Percentiles rank a stretch among this genome's conserved stretches.
Conservation (phyloP, 2,888 invertebrate genomes). For the Drosophila tripunctata region DNA sequence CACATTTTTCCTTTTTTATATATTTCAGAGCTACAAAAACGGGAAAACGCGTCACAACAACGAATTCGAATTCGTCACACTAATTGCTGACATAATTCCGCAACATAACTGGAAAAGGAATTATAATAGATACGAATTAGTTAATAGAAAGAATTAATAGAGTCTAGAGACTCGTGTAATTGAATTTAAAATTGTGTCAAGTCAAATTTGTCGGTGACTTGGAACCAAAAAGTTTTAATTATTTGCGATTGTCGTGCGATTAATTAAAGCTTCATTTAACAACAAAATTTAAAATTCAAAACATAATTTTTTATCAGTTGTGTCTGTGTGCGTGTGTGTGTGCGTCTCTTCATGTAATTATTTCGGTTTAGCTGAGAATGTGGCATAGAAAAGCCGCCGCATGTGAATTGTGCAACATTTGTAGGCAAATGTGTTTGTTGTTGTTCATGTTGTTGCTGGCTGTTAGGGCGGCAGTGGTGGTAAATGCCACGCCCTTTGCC, state of each 20-base stretch:
- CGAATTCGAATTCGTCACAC: conserved; percentile 25
- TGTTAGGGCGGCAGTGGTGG: conserved; percentile 46
- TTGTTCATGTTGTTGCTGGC: conserved; percentile 47
- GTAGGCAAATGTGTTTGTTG: conserved; percentile 35
- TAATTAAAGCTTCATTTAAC: conserved; percentile 62
- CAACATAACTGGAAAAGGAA: conserved; percentile 52
- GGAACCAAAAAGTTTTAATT: conserved; percentile 58
- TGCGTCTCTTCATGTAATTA: conserved; percentile 26
- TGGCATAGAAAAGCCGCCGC: conserved; percentile 47
- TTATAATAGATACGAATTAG: conserved; percentile 17
- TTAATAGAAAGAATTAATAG: background rate
- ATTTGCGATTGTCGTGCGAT: conserved; percentile 49
- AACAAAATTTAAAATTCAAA: background rate
- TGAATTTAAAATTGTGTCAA: conserved; percentile 27
- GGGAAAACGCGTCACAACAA: conserved; percentile 21
- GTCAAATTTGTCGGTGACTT: conserved; percentile 37
- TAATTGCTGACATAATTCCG: conserved; percentile 75
- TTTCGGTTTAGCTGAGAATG: conserved; percentile 33
- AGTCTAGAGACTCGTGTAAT: background rate
- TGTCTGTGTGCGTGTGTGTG: conserved; percentile 35
- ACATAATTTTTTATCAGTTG: conserved; percentile 33
- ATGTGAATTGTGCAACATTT: conserved; percentile 51
- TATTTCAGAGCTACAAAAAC: conserved; percentile 52
- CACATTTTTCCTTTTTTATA: conserved; percentile 1
- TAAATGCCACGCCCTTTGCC: conserved; percentile 69